These are phyloP conservation scores for Pristionchus maxplancki DNA, from an alignment of 2,888 invertebrate species.

Conservation along the genomic window DNA sequence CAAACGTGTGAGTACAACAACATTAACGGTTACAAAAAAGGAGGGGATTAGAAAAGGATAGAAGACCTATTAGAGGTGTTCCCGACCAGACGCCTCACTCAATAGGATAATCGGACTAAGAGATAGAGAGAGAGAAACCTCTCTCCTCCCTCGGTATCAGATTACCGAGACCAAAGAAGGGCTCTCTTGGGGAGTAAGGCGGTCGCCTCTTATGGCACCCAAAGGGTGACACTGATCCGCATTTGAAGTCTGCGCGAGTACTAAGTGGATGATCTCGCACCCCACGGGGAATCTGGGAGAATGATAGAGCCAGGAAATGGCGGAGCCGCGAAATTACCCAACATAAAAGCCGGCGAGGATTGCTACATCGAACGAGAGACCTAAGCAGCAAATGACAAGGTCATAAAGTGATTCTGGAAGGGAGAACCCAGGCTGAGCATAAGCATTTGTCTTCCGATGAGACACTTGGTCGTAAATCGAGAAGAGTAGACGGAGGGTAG, in stretches of 20 bases:
- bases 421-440: slow-evolving; percentile 2
- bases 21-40: not conserved
- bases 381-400: slow-evolving; percentile 20
- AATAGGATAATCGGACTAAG: slow-evolving; percentile 20
- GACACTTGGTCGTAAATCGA: slow-evolving; percentile 23
- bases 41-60: not conserved
- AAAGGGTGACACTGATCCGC: slow-evolving; percentile 10
- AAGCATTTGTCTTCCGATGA: slow-evolving; percentile 42
- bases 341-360: slow-evolving; percentile 7
- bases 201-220: slow-evolving; percentile 5
- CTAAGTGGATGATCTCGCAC: slow-evolving; percentile 6
- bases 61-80: slow-evolving; percentile 1
- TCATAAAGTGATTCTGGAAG: slow-evolving; percentile 33
- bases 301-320: not conserved
- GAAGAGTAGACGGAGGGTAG: not conserved
- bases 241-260: slow-evolving; percentile 28
- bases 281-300: not conserved
- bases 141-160: not conserved
- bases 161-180: slow-evolving; percentile 27
- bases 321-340: not conserved
- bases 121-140: not conserved
- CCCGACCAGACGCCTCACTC: not conserved
- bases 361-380: slow-evolving; percentile 34
- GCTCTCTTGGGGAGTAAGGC: not conserved
- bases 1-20: not conserved